Percentiles rank a stretch among this genome's conserved stretches.
phyloP scores from a whole-genome alignment of 2,797 vertebrate genomes.

The Neomorphus geoffroyi region DNA sequence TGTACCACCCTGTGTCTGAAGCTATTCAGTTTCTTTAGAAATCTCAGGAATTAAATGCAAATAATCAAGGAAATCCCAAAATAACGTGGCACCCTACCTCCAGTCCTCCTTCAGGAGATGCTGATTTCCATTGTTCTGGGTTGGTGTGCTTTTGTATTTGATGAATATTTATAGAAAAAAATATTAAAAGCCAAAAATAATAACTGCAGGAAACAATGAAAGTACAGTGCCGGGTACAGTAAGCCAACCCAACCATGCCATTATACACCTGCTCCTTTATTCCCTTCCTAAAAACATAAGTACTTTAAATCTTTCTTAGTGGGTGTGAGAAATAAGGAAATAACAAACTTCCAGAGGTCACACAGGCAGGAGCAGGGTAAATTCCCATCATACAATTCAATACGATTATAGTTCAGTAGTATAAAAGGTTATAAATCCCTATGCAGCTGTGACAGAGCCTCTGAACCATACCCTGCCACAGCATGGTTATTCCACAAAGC shows the following conservation, averaged over 20 bases:
- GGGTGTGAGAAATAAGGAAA: not conserved
- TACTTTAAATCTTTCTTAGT: not conserved
- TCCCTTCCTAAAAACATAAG: not conserved
- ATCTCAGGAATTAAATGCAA: not conserved
- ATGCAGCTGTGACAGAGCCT: not conserved
- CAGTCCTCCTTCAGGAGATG: not conserved
- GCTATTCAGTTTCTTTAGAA: not conserved
- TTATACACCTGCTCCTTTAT: not conserved
- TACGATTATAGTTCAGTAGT: not conserved
- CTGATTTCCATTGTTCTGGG: not conserved
- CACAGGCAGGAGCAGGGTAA: not conserved
- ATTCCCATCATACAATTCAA: not conserved
- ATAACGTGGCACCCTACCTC: not conserved
- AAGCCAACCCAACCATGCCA: not conserved
- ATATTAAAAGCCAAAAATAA: not conserved
- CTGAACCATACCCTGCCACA: not conserved
- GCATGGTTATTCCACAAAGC: not conserved
- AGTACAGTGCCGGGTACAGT: not conserved
- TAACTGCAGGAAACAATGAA: not conserved
- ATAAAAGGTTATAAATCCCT: not conserved
- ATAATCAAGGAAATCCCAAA: not conserved
- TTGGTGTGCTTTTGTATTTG: not conserved
- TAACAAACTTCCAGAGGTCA: not conserved
- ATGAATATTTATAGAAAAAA: slow-evolving; percentile 6
- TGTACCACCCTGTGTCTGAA: not conserved